Percentiles rank a stretch among this genome's conserved stretches.
phyloP scores from a whole-genome alignment of 1,140 invertebrate genomes.

The Eurosta solidaginis region DNA sequence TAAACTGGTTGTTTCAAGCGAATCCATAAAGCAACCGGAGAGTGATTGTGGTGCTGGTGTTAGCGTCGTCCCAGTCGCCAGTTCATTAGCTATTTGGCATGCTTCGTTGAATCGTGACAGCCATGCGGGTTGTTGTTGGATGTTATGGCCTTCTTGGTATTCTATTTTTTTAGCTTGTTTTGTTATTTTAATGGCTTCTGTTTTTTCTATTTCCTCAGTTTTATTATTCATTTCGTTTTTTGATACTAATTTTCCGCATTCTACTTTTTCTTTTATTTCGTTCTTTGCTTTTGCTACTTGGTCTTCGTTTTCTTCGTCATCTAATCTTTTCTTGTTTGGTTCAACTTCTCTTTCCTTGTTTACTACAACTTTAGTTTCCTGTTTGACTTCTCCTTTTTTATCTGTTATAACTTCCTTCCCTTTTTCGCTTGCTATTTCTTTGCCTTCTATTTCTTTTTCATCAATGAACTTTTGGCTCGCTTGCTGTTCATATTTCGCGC shows the following conservation, averaged over 20 bases:
- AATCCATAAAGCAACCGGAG: slow-evolving; percentile 42
- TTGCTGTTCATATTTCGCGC: too few relatives aligned
- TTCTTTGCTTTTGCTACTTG: neutral
- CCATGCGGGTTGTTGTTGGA: slow-evolving; percentile 11
- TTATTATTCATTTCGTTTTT: too few relatives aligned
- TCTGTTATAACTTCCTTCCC: neutral
- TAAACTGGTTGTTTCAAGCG: slow-evolving; percentile 38
- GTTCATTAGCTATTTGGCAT: slow-evolving; percentile 53
- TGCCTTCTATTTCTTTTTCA: too few relatives aligned
- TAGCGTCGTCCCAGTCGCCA: slow-evolving; percentile 29
- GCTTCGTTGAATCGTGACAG: slow-evolving; percentile 45
- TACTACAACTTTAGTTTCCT: too few relatives aligned
- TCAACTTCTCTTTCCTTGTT: neutral
- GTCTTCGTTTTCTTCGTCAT: neutral
- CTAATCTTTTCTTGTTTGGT: neutral
- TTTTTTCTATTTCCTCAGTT: too few relatives aligned
- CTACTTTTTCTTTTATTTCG: neutral
- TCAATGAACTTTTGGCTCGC: too few relatives aligned
- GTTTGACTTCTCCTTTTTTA: neutral
- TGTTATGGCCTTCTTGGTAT: neutral
- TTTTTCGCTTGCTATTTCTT: neutral
- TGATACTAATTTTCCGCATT: too few relatives aligned
- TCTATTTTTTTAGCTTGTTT: neutral
- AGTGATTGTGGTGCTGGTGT: slow-evolving; percentile 24
- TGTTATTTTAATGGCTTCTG: too few relatives aligned